Evolutionary conservation across 1,140 invertebrate species (phyloP).

Genomic region (Magallana ariakensis): DNA sequence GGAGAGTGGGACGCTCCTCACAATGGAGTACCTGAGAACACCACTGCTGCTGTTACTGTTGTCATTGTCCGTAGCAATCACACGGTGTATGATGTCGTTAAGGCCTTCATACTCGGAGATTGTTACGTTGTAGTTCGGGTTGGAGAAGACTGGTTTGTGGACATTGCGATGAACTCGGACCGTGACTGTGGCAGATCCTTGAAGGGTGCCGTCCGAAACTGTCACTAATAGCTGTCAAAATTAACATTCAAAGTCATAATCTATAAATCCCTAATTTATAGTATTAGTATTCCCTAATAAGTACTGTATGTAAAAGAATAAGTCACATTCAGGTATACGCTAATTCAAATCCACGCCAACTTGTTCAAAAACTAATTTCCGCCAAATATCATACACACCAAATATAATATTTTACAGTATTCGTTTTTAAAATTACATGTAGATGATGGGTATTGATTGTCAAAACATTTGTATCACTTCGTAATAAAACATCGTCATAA

Average conservation of each 20-base stretch:
- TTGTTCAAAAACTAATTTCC: too few relatives aligned
- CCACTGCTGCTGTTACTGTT: constrained; percentile 56
- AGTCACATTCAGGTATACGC: too few relatives aligned
- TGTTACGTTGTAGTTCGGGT: constrained; percentile 44
- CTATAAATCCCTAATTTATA: too few relatives aligned
- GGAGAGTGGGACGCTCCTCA: constrained; percentile 14
- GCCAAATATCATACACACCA: too few relatives aligned
- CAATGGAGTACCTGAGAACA: constrained; percentile 58
- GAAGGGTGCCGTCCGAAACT: not conserved
- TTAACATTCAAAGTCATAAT: not conserved
- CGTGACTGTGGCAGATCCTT: constrained; percentile 50
- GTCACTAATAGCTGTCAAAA: not conserved
- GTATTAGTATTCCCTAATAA: too few relatives aligned
- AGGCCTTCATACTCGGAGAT: constrained; percentile 55
- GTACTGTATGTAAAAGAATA: too few relatives aligned
- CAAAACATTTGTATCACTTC: not conserved
- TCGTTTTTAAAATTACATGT: too few relatives aligned
- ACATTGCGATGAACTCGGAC: constrained; percentile 84
- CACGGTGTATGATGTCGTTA: constrained; percentile 45
- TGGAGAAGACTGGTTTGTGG: constrained; percentile 85
- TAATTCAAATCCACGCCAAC: too few relatives aligned
- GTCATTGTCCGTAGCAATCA: constrained; percentile 63
- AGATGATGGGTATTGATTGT: too few relatives aligned
- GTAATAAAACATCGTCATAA: not conserved
- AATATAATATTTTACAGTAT: too few relatives aligned